Evolutionary conservation across 1,140 invertebrate genomes (phyloP).

Genomic region (Heliconius nattereri): DNA sequence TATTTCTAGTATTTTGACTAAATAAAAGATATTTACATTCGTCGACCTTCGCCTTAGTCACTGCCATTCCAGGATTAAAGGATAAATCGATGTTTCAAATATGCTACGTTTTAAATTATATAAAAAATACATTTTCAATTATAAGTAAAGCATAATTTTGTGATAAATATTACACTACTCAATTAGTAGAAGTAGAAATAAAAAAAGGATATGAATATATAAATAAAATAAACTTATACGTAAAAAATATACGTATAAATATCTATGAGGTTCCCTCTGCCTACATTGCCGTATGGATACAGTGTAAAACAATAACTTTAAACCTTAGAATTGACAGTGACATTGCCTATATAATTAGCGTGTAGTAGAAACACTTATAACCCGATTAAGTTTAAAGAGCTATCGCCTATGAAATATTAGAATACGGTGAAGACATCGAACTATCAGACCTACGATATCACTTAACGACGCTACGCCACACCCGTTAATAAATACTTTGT

Average conservation of each 20-base stretch:
- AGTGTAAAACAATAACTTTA: neutral
- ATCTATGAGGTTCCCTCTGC: no score
- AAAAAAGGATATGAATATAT: no score
- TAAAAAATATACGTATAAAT: no score
- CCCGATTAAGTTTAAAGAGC: slow-evolving; percentile 41
- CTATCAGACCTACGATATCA: slow-evolving; percentile 67
- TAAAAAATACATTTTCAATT: no score
- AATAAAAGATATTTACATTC: slow-evolving; percentile 75
- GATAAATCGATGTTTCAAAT: neutral
- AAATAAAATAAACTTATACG: no score
- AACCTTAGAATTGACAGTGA: slow-evolving; percentile 24
- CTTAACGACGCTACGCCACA: slow-evolving; percentile 46
- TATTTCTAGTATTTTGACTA: slow-evolving; percentile 66
- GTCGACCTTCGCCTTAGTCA: slow-evolving; percentile 28
- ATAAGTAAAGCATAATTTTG: no score
- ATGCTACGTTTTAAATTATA: neutral
- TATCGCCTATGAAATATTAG: slow-evolving; percentile 72
- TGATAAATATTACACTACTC: no score
- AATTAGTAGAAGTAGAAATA: no score
- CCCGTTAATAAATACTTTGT: neutral
- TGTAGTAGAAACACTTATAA: slow-evolving; percentile 43
- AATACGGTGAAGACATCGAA: slow-evolving; percentile 76
- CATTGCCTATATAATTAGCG: slow-evolving; percentile 31
- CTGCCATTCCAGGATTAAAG: slow-evolving; percentile 27
- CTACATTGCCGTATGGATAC: neutral